These are phyloP conservation scores for Gopherus flavomarginatus DNA, from an alignment of 2,113 vertebrate genomes.

Conservation along the genomic window DNA sequence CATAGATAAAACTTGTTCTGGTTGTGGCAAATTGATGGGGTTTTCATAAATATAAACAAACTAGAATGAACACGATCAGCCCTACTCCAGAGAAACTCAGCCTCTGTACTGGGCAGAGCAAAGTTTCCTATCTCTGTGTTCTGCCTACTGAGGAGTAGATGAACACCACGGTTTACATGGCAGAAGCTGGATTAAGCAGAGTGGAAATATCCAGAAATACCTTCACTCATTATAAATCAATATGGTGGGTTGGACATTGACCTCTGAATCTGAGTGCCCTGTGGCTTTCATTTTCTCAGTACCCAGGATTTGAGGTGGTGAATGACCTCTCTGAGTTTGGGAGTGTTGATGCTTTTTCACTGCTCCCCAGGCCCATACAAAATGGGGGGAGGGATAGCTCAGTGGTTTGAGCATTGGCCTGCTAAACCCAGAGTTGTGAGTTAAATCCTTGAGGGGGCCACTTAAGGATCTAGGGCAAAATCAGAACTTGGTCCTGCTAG, in stretches of 20 bases:
- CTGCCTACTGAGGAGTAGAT: accelerated
- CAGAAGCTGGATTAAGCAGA: background rate
- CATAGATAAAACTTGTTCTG: background rate
- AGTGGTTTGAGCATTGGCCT: too few relatives aligned
- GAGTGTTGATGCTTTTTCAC: too few relatives aligned
- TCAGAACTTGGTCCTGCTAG: too few relatives aligned
- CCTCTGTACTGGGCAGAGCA: background rate
- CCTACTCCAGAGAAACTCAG: background rate
- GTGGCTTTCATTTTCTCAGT: background rate
- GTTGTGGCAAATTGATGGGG: accelerated
- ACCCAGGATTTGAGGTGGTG: background rate
- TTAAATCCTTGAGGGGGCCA: too few relatives aligned
- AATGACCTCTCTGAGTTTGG: too few relatives aligned
- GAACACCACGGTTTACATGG: background rate
- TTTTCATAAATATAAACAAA: background rate
- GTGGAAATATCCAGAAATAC: background rate
- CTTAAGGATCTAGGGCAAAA: too few relatives aligned
- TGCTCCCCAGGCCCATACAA: too few relatives aligned
- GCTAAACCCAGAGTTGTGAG: too few relatives aligned
- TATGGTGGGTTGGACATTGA: too few relatives aligned
- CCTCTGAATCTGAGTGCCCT: background rate
- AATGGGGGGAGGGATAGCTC: background rate
- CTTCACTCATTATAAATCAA: background rate
- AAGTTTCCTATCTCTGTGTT: too few relatives aligned
- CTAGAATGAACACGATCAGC: background rate